phyloP scores from a whole-genome alignment of 30 jellyfish, hydroid and myxozoan species.

The Hydra vulgaris region DNA sequence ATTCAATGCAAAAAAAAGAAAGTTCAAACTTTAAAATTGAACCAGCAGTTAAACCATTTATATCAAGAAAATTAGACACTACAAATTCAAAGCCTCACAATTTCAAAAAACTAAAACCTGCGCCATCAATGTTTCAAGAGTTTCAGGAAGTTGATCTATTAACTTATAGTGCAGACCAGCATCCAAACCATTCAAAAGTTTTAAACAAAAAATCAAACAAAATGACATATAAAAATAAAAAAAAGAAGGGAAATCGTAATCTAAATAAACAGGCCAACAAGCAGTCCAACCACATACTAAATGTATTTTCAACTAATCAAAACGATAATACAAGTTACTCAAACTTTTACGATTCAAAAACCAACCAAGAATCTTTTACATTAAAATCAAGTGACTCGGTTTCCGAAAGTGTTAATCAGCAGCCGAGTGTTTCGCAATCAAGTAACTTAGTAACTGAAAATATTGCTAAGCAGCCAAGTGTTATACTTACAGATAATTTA shows the following conservation, averaged over 20 bases:
- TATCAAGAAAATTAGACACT: no score
- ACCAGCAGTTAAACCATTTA: no score
- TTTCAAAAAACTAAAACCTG: background rate
- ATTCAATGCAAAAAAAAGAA: background rate
- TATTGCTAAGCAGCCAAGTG: background rate
- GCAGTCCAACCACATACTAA: background rate
- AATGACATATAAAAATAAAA: background rate
- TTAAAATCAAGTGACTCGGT: background rate
- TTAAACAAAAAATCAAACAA: background rate
- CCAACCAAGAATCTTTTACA: background rate
- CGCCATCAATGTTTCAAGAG: constrained; percentile 3
- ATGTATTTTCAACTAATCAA: background rate
- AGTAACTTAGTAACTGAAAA: no score
- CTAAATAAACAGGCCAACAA: no score
- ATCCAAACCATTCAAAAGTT: background rate
- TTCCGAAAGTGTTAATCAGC: no score
- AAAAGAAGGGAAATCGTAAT: background rate
- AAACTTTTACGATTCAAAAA: background rate
- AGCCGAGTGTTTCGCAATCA: background rate
- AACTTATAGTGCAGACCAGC: background rate
- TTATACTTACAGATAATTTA: background rate
- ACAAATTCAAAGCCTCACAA: constrained; percentile 2
- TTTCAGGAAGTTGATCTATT: background rate
- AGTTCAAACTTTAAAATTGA: background rate
- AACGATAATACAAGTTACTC: background rate